phyloP scores from a whole-genome alignment of 2,797 vertebrate genomes.

The Ibycter americanus region DNA sequence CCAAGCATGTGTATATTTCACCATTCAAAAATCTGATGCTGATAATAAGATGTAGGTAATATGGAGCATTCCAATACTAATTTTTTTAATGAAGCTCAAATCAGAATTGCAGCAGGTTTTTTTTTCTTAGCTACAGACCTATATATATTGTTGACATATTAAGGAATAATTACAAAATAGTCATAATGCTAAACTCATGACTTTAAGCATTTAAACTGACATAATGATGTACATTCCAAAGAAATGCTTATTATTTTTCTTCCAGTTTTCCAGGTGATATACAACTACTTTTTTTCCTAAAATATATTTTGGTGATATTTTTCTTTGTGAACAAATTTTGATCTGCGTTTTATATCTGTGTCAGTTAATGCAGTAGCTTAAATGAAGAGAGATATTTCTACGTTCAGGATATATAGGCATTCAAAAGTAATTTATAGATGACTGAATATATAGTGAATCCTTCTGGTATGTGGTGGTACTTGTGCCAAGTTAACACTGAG shows the following conservation, averaged over 20 bases:
- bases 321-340: background rate
- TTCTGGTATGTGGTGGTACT: background rate
- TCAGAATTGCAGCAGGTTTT: background rate
- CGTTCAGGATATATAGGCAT: background rate
- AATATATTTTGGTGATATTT: background rate
- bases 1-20: background rate
- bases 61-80: background rate
- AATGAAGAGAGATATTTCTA: background rate
- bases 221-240: background rate
- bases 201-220: background rate
- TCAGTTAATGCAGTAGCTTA: background rate
- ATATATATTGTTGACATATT: background rate
- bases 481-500: background rate
- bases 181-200: background rate
- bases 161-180: background rate
- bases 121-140: background rate
- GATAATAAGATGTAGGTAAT: background rate
- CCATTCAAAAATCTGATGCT: background rate
- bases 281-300: background rate
- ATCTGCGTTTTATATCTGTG: background rate
- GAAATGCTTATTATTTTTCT: conserved; percentile 83
- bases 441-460: background rate
- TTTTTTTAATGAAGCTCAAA: background rate
- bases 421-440: background rate
- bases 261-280: conserved; percentile 79